Evolutionary conservation across 2,888 invertebrate genomes (phyloP).

Genomic region (Tineola bisselliella): DNA sequence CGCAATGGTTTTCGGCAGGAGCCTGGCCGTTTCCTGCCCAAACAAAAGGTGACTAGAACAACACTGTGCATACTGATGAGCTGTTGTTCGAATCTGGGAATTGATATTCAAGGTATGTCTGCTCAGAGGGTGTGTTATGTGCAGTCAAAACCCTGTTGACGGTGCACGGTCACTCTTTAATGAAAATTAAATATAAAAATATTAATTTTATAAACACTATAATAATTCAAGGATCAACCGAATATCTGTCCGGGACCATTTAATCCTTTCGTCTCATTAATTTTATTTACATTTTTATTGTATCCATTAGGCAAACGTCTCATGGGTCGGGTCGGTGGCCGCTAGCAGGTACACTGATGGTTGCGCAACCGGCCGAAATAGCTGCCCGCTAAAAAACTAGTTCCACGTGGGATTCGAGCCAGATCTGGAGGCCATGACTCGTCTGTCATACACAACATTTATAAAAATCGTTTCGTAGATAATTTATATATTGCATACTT

Average conservation of each 20-base stretch:
- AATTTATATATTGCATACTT: background rate
- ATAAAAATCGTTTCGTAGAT: background rate
- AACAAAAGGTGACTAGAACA: slow-evolving; percentile 56
- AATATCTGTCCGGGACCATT: slow-evolving; percentile 23
- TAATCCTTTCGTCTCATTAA: slow-evolving; percentile 38
- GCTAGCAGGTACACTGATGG: slow-evolving; percentile 21
- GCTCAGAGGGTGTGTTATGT: slow-evolving; percentile 31
- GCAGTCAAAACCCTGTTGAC: slow-evolving; percentile 38
- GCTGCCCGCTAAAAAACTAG: slow-evolving; percentile 58
- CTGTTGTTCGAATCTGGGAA: slow-evolving; percentile 22
- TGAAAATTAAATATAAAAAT: slow-evolving; percentile 17
- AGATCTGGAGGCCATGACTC: slow-evolving; percentile 15
- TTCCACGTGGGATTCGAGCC: slow-evolving; percentile 44
- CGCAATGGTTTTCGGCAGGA: slow-evolving; percentile 52
- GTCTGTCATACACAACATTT: background rate
- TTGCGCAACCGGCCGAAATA: slow-evolving; percentile 56
- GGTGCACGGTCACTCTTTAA: slow-evolving; percentile 11
- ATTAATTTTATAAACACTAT: no score
- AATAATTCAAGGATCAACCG: background rate
- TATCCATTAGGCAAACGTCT: slow-evolving; percentile 33
- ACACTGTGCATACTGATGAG: slow-evolving; percentile 53
- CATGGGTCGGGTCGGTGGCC: slow-evolving; percentile 33
- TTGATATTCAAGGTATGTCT: slow-evolving; percentile 42
- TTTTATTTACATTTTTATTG: slow-evolving; percentile 53
- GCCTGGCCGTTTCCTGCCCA: slow-evolving; percentile 58